Percentiles rank a stretch among this genome's conserved stretches.
Conservation (phyloP, 2,113 vertebrate genomes). For the Tamias sibiricus region DNA sequence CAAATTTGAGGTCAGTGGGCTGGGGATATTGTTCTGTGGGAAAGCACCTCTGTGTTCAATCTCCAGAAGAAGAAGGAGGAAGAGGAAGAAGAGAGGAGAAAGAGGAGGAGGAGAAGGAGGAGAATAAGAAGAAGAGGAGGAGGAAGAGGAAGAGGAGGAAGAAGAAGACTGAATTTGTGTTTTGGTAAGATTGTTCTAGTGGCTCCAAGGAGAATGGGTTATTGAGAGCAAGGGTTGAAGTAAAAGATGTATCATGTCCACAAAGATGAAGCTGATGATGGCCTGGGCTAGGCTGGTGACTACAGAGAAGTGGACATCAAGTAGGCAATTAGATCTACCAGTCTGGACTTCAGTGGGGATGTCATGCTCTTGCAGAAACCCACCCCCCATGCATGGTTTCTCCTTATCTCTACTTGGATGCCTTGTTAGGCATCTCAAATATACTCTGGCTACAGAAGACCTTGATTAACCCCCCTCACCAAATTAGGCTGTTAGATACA, state of each 20-base stretch:
- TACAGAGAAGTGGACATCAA: conserved; percentile 41
- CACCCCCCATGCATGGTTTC: neutral
- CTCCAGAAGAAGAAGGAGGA: neutral
- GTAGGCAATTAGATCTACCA: neutral
- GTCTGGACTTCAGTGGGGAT: neutral
- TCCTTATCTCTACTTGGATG: neutral
- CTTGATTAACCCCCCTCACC: neutral
- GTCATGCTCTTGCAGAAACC: neutral
- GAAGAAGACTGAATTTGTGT: neutral
- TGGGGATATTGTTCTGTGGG: neutral
- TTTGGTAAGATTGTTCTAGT: neutral
- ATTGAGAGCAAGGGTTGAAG: neutral
- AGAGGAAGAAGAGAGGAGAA: too few relatives aligned
- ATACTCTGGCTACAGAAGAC: neutral
- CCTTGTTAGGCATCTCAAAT: conserved; percentile 4
- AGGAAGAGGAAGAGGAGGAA: too few relatives aligned
- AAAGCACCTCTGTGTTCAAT: neutral
- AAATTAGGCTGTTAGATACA: neutral
- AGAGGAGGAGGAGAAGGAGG: too few relatives aligned
- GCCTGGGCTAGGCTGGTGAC: neutral
- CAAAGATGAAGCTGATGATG: neutral
- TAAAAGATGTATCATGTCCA: neutral
- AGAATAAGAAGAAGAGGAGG: neutral
- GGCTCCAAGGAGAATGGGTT: neutral
- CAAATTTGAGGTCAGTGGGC: neutral